Conservation (phyloP, 2,113 vertebrate species). For the pig (Sus scrofa) region T2T-Sscrofa CM000820.6:31093001-31093500, state of each 20-base stretch:
- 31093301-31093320: background rate
- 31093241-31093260: background rate
- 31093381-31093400: background rate
- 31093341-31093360: background rate
- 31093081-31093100: background rate
- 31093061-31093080: background rate
- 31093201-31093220: background rate
- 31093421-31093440: background rate
- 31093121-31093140: background rate
- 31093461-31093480: background rate
- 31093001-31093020: background rate
- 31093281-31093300: background rate
- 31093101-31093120: background rate
- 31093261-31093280: background rate
- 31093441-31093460: background rate
- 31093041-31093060: background rate
- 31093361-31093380: background rate
- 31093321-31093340: background rate
- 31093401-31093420: background rate
- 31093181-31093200: background rate
- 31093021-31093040: background rate
- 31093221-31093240: background rate
- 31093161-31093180: background rate
- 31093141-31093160: background rate
- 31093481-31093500: background rate